Evolutionary conservation across 2,113 vertebrate genomes (phyloP).

Genomic region (Mionectes macconnelli): DNA sequence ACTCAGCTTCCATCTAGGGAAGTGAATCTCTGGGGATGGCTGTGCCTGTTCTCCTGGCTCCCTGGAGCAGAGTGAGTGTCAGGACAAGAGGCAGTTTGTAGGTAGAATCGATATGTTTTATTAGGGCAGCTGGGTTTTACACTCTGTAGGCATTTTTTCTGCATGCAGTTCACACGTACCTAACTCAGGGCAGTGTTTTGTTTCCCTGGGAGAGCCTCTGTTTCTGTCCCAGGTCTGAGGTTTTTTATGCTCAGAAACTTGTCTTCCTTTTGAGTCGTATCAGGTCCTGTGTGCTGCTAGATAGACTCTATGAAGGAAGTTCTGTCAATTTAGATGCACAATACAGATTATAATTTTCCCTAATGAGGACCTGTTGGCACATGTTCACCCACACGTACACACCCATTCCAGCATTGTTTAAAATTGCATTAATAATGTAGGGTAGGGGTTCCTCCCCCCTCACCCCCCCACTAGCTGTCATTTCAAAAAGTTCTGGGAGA

Average conservation of each 20-base stretch:
- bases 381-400: not conserved
- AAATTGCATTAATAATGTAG: constrained; percentile 16
- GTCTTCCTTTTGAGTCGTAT: not conserved
- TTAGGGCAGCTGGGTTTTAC: not conserved
- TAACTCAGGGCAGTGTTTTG: not conserved
- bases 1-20: not conserved
- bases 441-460: not conserved
- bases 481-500: not conserved
- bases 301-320: not conserved
- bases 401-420: not conserved
- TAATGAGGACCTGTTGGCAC: constrained; percentile 34
- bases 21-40: not conserved
- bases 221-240: not conserved
- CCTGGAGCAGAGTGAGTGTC: not conserved
- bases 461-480: not conserved
- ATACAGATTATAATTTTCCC: constrained; percentile 38
- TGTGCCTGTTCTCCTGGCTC: not conserved
- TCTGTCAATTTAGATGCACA: constrained; percentile 35
- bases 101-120: not conserved
- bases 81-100: not conserved
- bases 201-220: not conserved
- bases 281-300: not conserved
- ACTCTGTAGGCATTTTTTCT: not conserved
- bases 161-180: fast-evolving
- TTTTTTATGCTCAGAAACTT: not conserved